Conservation (phyloP, 2,113 vertebrate species). For the Mellivora capensis region DNA sequence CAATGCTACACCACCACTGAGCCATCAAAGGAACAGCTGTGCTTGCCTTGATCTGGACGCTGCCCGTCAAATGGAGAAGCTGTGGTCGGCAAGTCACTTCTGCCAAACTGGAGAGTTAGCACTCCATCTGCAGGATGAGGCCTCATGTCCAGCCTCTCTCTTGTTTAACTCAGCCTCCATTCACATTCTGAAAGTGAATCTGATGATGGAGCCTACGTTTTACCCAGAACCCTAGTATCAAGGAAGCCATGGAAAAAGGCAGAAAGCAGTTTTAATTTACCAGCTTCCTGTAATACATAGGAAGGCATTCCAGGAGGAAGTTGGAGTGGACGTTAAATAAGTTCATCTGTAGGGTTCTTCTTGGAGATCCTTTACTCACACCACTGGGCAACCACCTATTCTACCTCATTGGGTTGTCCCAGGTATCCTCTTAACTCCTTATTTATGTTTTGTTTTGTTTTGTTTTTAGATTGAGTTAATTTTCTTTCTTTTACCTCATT, state of each 20-base stretch:
- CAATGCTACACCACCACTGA: neutral
- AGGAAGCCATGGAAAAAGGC: neutral
- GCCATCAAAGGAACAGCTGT: neutral
- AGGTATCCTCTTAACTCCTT: neutral
- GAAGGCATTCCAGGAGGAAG: neutral
- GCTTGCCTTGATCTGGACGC: neutral
- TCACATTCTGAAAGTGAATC: neutral
- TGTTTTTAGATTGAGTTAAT: neutral
- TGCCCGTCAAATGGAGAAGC: neutral
- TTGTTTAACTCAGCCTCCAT: neutral
- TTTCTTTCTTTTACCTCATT: constrained; percentile 8
- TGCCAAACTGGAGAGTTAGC: neutral
- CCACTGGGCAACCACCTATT: neutral
- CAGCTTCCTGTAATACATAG: neutral
- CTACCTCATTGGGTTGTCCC: neutral
- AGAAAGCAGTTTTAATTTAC: neutral
- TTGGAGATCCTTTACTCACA: neutral
- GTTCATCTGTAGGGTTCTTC: neutral
- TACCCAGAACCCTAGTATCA: neutral
- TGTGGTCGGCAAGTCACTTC: neutral
- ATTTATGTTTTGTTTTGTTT: neutral
- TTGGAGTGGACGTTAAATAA: neutral
- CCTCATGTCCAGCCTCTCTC: neutral
- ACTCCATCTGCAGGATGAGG: neutral
- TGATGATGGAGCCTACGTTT: neutral